Conservation (phyloP, 2,797 vertebrate genomes). For the Pteropus rufus region DNA sequence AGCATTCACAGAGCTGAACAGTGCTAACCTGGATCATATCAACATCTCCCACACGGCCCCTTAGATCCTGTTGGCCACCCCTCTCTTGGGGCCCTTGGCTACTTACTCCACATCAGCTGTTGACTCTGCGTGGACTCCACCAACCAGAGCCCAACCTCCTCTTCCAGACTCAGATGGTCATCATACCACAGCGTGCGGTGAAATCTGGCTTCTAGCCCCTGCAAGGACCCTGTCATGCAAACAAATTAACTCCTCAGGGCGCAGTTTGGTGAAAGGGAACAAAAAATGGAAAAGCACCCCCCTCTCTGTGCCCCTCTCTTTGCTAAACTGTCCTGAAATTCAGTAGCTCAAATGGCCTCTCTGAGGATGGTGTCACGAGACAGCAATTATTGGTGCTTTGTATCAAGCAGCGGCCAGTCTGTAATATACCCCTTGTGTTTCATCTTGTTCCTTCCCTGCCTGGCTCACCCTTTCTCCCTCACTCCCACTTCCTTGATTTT, state of each 20-base stretch:
- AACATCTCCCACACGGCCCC: rapidly evolving
- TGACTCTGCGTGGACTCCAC: not conserved
- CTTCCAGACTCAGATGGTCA: not conserved
- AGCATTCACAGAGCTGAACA: not conserved
- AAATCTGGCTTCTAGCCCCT: not conserved
- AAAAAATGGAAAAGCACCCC: not conserved
- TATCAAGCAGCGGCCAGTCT: not conserved
- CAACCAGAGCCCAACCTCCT: not conserved
- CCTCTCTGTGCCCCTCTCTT: not conserved
- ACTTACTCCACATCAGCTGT: not conserved
- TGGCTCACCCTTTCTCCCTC: not conserved
- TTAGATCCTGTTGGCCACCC: not conserved
- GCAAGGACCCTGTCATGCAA: not conserved
- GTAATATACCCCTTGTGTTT: not conserved
- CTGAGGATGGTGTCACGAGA: not conserved
- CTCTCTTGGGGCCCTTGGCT: not conserved
- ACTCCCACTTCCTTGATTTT: not conserved
- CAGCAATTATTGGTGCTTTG: not conserved
- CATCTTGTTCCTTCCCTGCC: not conserved
- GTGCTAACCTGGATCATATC: rapidly evolving
- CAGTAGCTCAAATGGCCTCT: not conserved
- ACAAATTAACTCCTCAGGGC: not conserved
- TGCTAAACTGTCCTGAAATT: not conserved
- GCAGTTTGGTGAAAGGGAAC: not conserved
- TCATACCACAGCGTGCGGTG: rapidly evolving